Evolutionary conservation across 2,113 vertebrate genomes (phyloP).

Genomic region (Rhabdomys dilectus): DNA sequence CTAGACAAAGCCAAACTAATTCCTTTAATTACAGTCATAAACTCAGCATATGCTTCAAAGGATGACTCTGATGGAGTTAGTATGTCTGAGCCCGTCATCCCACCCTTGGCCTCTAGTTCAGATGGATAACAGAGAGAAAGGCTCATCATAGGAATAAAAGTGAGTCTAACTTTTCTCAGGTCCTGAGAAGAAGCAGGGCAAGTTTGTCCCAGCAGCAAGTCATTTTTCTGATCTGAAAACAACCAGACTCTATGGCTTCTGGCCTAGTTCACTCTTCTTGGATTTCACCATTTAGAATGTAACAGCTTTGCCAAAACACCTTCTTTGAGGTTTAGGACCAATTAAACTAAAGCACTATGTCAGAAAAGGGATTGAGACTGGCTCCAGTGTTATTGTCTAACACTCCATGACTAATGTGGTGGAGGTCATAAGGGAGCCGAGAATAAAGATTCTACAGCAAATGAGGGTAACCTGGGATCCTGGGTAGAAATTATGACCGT

Average conservation of each 20-base stretch:
- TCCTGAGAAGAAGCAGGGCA: constrained; percentile 62
- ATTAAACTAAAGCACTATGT: constrained; percentile 34
- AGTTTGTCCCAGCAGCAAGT: constrained; percentile 19
- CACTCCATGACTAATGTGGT: constrained; percentile 7
- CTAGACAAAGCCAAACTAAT: constrained; percentile 63
- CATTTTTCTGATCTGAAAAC: constrained; percentile 66
- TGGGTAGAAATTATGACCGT: not conserved
- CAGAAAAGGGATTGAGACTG: not conserved
- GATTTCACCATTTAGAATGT: constrained; percentile 63
- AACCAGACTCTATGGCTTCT: constrained; percentile 62
- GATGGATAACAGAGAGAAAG: constrained; percentile 39
- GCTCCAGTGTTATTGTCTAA: not conserved
- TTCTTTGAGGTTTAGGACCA: constrained; percentile 58
- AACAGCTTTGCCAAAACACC: constrained; percentile 49
- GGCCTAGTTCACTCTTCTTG: constrained; percentile 34
- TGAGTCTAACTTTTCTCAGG: constrained; percentile 31
- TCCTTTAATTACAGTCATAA: constrained; percentile 69
- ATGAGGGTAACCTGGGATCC: not conserved
- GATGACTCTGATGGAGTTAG: constrained; percentile 3
- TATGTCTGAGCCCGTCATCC: not conserved
- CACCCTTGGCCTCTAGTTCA: constrained; percentile 43
- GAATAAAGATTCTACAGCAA: constrained; percentile 53
- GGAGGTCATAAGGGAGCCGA: not conserved
- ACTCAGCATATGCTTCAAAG: constrained; percentile 35
- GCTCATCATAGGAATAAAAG: constrained; percentile 27